A percentile compares a stretch with the other conserved stretches of the same genome.
Evolutionary conservation across 2,113 vertebrate species (phyloP).

Genomic region (Ploceus nigricollis): DNA sequence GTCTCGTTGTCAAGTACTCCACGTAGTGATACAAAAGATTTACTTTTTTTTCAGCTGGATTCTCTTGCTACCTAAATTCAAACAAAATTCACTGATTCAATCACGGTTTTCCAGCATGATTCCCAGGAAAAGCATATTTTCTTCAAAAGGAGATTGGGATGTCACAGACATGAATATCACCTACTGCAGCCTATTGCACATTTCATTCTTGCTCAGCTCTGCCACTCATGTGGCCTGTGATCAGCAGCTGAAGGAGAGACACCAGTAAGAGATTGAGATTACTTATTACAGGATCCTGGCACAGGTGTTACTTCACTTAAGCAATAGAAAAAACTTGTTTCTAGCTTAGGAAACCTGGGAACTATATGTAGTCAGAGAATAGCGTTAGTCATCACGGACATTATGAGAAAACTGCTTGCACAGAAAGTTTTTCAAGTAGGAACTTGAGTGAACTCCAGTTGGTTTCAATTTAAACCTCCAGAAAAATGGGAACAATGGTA

Average conservation of each 20-base stretch:
- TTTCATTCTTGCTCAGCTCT: not conserved
- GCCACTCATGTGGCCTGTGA: not conserved
- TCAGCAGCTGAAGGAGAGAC: not conserved
- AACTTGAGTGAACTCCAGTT: not conserved
- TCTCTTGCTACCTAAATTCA: slow-evolving; percentile 42
- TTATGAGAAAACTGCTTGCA: not conserved
- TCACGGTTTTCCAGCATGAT: not conserved
- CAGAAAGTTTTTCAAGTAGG: not conserved
- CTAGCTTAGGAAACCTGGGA: not conserved
- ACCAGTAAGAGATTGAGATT: not conserved
- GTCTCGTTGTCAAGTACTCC: slow-evolving; percentile 69
- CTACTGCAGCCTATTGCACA: not conserved
- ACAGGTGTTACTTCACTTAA: not conserved
- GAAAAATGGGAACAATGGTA: not conserved
- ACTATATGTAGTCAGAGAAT: not conserved
- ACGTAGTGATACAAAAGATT: slow-evolving; percentile 62
- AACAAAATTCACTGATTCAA: not conserved
- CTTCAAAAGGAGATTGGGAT: not conserved
- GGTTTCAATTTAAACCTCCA: not conserved
- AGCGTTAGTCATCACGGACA: not conserved
- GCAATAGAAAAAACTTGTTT: not conserved
- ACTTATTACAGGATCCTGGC: not conserved
- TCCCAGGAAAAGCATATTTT: not conserved
- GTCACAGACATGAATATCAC: not conserved
- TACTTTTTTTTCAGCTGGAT: slow-evolving; percentile 20